Percentiles rank a stretch among this genome's conserved stretches.
Evolutionary conservation across 2,888 invertebrate genomes (phyloP).

Genomic region (Pseudanteris insignis): DNA sequence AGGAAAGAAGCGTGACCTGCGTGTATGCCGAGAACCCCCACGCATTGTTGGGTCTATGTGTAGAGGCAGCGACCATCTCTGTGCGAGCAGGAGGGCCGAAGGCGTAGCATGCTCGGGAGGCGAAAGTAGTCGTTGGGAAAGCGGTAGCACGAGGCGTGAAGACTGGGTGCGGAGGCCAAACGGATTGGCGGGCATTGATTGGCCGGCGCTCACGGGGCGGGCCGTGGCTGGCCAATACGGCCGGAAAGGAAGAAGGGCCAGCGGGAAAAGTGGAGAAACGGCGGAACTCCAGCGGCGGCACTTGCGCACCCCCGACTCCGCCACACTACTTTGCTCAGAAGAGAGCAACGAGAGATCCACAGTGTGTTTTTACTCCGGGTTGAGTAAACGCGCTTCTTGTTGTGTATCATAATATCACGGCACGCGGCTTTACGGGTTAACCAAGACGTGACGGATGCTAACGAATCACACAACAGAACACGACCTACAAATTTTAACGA

Average conservation of each 20-base stretch:
- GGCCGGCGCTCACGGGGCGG: conserved; percentile 21
- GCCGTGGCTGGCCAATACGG: neutral
- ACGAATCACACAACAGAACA: conserved; percentile 17
- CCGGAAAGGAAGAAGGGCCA: conserved; percentile 6
- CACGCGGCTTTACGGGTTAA: conserved; percentile 55
- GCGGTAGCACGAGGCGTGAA: conserved; percentile 36
- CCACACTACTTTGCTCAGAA: conserved; percentile 48
- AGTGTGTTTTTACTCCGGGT: conserved; percentile 67
- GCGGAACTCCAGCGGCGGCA: conserved; percentile 24
- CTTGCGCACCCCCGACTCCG: conserved; percentile 45
- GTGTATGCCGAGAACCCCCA: conserved; percentile 31
- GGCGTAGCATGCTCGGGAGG: conserved; percentile 43
- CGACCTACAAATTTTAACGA: too few species aligned
- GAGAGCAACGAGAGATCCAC: conserved; percentile 51
- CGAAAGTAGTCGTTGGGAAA: conserved; percentile 29
- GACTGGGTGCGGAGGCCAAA: conserved; percentile 12
- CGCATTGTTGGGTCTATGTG: conserved; percentile 25
- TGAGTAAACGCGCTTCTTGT: conserved; percentile 85
- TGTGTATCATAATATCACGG: conserved; percentile 80
- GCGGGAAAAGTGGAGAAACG: conserved; percentile 9
- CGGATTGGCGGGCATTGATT: conserved; percentile 4
- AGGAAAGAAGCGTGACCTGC: conserved; percentile 38
- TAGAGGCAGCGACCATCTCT: conserved; percentile 30
- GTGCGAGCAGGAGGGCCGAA: conserved; percentile 22
- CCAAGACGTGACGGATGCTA: conserved; percentile 27